Conservation (phyloP, 2,888 invertebrate species). For the Mactromeris polynyma region DNA sequence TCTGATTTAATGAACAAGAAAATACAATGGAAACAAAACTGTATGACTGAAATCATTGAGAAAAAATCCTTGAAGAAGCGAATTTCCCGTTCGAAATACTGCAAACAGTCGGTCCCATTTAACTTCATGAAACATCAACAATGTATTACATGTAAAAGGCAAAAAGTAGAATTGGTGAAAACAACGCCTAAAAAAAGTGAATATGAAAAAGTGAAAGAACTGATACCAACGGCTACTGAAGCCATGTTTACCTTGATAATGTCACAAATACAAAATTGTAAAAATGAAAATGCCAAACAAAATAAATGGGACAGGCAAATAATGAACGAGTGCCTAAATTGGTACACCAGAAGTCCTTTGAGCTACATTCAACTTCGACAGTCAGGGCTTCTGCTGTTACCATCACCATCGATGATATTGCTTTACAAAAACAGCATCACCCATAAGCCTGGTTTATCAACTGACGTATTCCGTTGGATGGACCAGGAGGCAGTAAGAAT, state of each 20-base stretch:
- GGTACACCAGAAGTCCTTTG: conserved; percentile 39
- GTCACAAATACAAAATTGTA: conserved; percentile 30
- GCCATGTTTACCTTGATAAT: conserved; percentile 31
- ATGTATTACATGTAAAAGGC: conserved; percentile 22
- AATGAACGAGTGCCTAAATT: conserved; percentile 38
- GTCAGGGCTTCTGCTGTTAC: conserved; percentile 38
- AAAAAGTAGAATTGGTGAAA: conserved; percentile 14
- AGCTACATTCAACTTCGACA: conserved; percentile 38
- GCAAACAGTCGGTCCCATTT: conserved; percentile 16
- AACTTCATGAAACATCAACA: conserved; percentile 16
- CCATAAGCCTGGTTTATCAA: conserved; percentile 43
- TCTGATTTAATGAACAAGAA: background rate
- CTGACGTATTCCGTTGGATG: conserved; percentile 59
- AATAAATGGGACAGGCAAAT: conserved; percentile 36
- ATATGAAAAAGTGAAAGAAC: conserved; percentile 10
- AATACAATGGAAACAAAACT: background rate
- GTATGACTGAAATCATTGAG: background rate
- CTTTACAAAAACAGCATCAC: conserved; percentile 44
- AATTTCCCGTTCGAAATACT: conserved; percentile 16
- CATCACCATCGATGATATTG: conserved; percentile 27
- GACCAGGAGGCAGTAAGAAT: conserved; percentile 46
- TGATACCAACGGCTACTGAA: conserved; percentile 40
- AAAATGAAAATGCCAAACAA: conserved; percentile 10
- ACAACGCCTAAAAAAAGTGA: conserved; percentile 13
- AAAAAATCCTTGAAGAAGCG: background rate